Base-by-base conservation (phyloP, 2,797 vertebrate species). In the Channa striata region DNA sequence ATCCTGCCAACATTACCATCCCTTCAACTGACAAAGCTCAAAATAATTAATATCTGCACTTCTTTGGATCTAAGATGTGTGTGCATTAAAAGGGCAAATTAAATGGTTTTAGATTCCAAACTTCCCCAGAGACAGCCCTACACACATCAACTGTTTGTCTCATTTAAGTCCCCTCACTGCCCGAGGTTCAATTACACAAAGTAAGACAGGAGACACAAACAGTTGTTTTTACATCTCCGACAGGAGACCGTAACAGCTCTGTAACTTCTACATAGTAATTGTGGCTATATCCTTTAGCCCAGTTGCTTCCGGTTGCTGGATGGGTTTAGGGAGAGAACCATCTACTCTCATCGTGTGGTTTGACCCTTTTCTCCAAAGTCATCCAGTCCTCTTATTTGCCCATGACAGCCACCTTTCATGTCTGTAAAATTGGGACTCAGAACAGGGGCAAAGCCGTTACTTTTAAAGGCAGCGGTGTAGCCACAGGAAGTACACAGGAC, bases 271-370 rank as follows among this genome's bases (percentile, higher is more conserved):
- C 83, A 82, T 81, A 86, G 81, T 56, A 88, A 93, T 85, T 91
- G 82, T 88, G 89, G 86, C 67, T 63, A 21, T 65, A 52, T 78
- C 77, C 54, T 89, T 89, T 72, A 85, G 83, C 86, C 77, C 74
- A 66, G 66, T 40, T 81, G 77, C 74, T 88, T 89, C 80, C 74
- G 69, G 74, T 72, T 74, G 77, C 60, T 66, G 73, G 71, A 80
- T 39, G 21, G 13, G 72, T 65, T 82, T 86, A 54, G 70, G 76
- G 74, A 81, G 65, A 30, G 53, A 82, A 68, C 39, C 50, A 75
- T 78, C 39, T 56, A 48, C 57, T 83, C 68, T 78, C 46, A 76
- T 78, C 37, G 43, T 68, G 73, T 6, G 75, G 81, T 81, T 83
- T 84, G 69, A 87, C 61, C 68, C 40, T 68, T 80, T 71, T 64